phyloP scores from a whole-genome alignment of 2,888 invertebrate species.

The Smittia sp. region DNA sequence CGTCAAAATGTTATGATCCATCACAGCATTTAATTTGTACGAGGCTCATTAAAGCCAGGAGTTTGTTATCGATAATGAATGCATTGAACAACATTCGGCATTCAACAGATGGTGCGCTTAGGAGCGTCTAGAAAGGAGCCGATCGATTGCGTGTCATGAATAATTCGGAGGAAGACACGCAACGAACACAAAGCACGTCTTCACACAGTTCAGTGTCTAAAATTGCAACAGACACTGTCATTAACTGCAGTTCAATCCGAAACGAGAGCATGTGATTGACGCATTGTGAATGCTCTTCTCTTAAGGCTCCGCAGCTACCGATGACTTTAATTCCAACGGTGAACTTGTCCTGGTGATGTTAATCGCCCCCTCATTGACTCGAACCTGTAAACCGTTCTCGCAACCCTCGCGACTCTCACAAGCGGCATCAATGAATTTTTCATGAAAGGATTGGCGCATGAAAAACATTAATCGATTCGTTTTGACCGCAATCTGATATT shows the following conservation, averaged over 20 bases:
- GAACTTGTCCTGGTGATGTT: too few species aligned
- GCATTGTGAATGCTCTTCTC: background rate
- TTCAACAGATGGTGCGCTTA: conserved; percentile 37
- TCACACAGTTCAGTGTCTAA: background rate
- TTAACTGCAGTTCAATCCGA: conserved; percentile 7
- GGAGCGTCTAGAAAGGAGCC: conserved; percentile 19
- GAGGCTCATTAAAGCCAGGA: background rate
- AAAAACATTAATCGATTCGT: conserved; percentile 3
- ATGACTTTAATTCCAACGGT: too few species aligned
- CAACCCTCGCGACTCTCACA: too few species aligned
- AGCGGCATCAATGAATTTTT: background rate
- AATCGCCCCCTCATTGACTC: too few species aligned
- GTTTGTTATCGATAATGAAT: conserved; percentile 37
- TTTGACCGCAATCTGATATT: background rate
- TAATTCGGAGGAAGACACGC: conserved; percentile 20
- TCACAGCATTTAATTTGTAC: conserved; percentile 5
- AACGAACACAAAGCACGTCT: conserved; percentile 13
- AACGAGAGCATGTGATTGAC: conserved; percentile 4
- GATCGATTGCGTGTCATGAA: conserved; percentile 25
- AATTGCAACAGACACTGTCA: conserved; percentile 23
- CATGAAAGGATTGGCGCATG: background rate
- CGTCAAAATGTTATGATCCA: conserved; percentile 37
- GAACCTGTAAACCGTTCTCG: too few species aligned
- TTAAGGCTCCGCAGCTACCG: too few species aligned
- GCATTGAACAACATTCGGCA: background rate